phyloP scores from a whole-genome alignment of 2,888 invertebrate species.

The Mimumesa dahlbomi region DNA sequence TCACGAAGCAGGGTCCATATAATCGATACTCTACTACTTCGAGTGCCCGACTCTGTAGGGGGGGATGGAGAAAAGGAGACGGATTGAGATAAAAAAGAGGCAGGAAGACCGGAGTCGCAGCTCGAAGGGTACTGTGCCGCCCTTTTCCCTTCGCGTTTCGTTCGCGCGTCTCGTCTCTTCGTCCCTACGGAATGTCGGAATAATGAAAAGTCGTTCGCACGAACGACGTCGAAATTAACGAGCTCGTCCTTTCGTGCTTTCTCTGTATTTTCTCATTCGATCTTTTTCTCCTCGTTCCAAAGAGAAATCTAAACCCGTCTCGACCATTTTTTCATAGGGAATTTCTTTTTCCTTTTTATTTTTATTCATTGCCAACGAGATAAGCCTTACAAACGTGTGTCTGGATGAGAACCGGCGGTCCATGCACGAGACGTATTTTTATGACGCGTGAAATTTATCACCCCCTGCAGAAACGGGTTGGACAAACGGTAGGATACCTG shows the following conservation, averaged over 20 bases:
- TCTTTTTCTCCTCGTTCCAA: too few relatives aligned
- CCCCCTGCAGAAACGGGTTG: too few relatives aligned
- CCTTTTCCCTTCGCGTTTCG: slow-evolving; percentile 14
- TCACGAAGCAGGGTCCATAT: slow-evolving; percentile 59
- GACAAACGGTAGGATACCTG: too few relatives aligned
- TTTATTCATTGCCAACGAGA: slow-evolving; percentile 5
- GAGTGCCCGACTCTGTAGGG: slow-evolving; percentile 50
- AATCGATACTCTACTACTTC: slow-evolving; percentile 69
- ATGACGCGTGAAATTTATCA: too few relatives aligned
- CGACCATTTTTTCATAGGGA: too few relatives aligned
- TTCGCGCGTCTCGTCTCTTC: background rate
- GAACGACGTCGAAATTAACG: slow-evolving; percentile 40
- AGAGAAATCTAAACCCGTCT: too few relatives aligned
- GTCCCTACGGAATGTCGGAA: slow-evolving; percentile 34
- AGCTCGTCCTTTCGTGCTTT: slow-evolving; percentile 27
- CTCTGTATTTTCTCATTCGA: background rate
- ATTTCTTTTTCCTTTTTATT: background rate
- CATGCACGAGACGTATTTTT: too few relatives aligned
- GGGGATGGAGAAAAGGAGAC: slow-evolving; percentile 48
- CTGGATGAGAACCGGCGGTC: too few relatives aligned
- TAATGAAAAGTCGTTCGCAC: slow-evolving; percentile 49
- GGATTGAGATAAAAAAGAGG: slow-evolving; percentile 44
- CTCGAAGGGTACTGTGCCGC: slow-evolving; percentile 16
- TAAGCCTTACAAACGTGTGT: background rate
- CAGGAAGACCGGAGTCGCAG: slow-evolving; percentile 12